These are phyloP conservation scores for Noctua janthe DNA, from an alignment of 2,888 invertebrate species.

Conservation along the genomic window DNA sequence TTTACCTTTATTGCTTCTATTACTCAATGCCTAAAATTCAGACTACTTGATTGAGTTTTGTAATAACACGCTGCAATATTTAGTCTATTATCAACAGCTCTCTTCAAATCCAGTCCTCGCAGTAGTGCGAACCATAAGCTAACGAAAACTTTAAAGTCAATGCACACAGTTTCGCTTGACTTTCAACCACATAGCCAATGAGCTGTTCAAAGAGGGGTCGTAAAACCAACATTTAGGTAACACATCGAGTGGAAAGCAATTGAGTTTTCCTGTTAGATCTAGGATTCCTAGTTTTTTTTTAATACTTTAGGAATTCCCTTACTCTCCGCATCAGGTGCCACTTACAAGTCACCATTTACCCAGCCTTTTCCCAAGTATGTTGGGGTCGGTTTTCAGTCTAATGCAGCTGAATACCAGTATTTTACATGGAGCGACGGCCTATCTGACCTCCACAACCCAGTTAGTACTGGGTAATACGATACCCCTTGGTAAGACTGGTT, in stretches of 20 bases:
- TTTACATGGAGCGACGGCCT: no score
- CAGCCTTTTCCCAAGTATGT: no score
- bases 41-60: neutral
- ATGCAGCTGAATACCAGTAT: no score
- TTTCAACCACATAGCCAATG: slow-evolving; percentile 34
- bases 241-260: neutral
- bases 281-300: neutral
- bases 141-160: slow-evolving; percentile 15
- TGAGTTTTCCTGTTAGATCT: neutral
- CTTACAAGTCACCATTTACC: neutral
- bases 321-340: neutral
- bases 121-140: neutral
- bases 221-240: slow-evolving; percentile 4
- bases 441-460: no score
- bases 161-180: slow-evolving; percentile 21
- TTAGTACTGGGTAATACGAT: no score
- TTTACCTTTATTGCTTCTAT: neutral
- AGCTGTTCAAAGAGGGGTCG: slow-evolving; percentile 35
- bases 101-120: neutral
- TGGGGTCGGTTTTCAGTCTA: no score
- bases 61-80: neutral
- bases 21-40: neutral
- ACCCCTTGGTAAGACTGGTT: no score
- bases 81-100: neutral
- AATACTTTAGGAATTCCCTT: no score